Evolutionary conservation across 2,113 vertebrate species (phyloP).

Genomic region (Naja naja): DNA sequence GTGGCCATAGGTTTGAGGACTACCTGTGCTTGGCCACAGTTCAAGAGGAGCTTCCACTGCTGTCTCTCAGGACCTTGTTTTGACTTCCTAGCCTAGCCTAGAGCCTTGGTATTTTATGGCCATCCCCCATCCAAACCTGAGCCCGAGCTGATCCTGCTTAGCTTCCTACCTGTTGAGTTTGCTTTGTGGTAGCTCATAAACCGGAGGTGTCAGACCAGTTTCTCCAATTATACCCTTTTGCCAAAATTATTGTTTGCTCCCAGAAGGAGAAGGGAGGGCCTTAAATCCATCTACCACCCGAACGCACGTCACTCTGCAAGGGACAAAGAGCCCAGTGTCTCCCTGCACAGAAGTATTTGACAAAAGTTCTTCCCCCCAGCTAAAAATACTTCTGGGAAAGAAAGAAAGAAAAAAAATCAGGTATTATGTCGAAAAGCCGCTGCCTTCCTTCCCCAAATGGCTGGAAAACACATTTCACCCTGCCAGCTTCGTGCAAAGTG

Average conservation of each 20-base stretch:
- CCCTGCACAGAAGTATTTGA: conserved; percentile 21
- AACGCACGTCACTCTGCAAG: conserved; percentile 17
- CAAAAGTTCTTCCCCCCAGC: conserved; percentile 27
- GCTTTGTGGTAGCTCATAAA: neutral
- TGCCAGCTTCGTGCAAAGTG: neutral
- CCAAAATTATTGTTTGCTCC: neutral
- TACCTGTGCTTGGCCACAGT: no score
- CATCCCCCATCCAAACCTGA: neutral
- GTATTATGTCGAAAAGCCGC: conserved; percentile 17
- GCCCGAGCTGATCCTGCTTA: neutral
- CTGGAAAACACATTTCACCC: neutral
- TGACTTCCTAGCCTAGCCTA: no score
- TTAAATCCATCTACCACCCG: accelerated
- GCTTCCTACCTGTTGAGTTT: neutral
- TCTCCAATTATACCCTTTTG: neutral
- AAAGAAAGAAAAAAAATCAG: neutral
- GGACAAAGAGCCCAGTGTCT: conserved; percentile 58
- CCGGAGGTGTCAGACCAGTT: neutral
- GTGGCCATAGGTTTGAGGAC: no score
- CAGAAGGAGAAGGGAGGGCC: neutral
- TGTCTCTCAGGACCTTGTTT: no score
- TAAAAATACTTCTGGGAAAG: conserved; percentile 56
- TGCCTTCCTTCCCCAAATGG: conserved; percentile 36
- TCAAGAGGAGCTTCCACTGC: no score
- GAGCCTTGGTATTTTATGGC: neutral